Conservation (phyloP, 2,113 vertebrate genomes). For the Dicrurus megarhynchus region DNA sequence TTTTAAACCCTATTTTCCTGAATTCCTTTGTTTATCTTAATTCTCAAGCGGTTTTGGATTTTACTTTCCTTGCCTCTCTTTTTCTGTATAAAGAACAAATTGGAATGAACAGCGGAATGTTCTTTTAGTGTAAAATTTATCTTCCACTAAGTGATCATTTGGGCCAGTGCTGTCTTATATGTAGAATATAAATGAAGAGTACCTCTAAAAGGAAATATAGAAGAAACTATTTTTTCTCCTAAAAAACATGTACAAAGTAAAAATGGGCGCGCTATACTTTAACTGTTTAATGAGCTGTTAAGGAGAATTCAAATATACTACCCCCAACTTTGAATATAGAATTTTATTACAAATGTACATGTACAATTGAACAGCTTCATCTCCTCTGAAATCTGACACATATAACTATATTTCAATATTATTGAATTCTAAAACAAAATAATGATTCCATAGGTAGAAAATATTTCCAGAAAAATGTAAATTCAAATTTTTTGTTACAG, state of each 20-base stretch:
- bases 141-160: background rate
- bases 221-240: background rate
- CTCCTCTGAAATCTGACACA: background rate
- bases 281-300: background rate
- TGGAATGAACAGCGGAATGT: background rate
- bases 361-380: background rate
- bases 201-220: background rate
- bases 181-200: background rate
- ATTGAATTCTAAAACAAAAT: background rate
- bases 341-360: background rate
- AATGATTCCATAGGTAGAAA: background rate
- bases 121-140: background rate
- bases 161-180: background rate
- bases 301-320: background rate
- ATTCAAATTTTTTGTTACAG: background rate
- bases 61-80: background rate
- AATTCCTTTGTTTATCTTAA: background rate
- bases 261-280: background rate
- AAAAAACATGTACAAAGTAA: background rate
- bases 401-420: background rate
- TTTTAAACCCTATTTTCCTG: background rate
- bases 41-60: background rate
- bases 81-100: background rate
- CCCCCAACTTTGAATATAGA: background rate
- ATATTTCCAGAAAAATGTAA: background rate